Evolutionary conservation across 1,140 invertebrate species (phyloP).

Genomic region (Papilio helenus): DNA sequence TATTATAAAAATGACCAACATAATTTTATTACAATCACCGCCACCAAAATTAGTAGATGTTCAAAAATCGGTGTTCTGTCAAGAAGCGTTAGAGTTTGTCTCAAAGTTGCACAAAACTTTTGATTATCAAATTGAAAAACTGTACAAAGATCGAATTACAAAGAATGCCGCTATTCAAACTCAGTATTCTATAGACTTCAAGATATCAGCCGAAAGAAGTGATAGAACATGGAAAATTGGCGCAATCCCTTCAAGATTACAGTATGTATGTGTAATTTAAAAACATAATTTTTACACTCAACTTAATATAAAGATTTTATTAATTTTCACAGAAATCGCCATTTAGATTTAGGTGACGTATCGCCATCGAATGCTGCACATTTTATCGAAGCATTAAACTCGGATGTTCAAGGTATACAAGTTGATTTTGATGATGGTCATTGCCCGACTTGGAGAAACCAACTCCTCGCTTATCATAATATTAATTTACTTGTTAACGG

Average conservation of each 20-base stretch:
- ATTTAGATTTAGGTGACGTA: conserved; percentile 85
- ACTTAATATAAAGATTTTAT: conserved; percentile 20
- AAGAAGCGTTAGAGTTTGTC: conserved; percentile 75
- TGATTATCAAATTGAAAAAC: conserved; percentile 72
- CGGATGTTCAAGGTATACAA: conserved; percentile 84
- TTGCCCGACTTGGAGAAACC: conserved; percentile 89
- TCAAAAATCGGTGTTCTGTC: conserved; percentile 76
- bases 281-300: conserved; percentile 10
- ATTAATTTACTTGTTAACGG: conserved; percentile 84
- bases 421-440: conserved; percentile 89
- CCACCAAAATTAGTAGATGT: conserved; percentile 80
- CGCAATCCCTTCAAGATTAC: conserved; percentile 80
- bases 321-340: conserved; percentile 75
- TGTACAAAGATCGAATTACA: conserved; percentile 72
- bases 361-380: conserved; percentile 83
- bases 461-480: conserved; percentile 86
- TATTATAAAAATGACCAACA: conserved; percentile 54
- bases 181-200: conserved; percentile 60
- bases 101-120: conserved; percentile 75
- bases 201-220: conserved; percentile 61
- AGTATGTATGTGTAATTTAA: conserved; percentile 60
- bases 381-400: conserved; percentile 82
- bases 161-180: conserved; percentile 61
- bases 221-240: conserved; percentile 83
- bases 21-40: conserved; percentile 75